Evolutionary conservation across 2,888 invertebrate genomes (phyloP).

Genomic region (Acleris literana): DNA sequence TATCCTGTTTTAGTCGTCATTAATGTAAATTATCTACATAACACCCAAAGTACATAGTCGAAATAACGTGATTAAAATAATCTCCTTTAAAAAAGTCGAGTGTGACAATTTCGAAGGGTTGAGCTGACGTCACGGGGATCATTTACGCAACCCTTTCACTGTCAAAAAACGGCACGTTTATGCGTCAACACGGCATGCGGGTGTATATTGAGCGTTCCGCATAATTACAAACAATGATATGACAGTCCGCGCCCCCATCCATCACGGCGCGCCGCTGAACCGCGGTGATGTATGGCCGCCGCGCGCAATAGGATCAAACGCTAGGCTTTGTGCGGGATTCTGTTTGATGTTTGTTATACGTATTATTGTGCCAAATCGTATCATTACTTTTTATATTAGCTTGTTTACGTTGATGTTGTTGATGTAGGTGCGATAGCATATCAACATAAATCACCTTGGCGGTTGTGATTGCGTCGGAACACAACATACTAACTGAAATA

Average conservation of each 20-base stretch:
- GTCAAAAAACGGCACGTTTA: conserved; percentile 32
- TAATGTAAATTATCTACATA: too few relatives aligned
- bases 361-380: background rate
- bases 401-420: conserved; percentile 1
- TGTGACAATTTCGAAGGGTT: conserved; percentile 1
- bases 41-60: too few relatives aligned
- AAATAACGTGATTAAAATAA: too few relatives aligned
- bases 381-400: conserved; percentile 1
- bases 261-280: conserved; percentile 42
- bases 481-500: too few relatives aligned
- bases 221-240: conserved; percentile 48
- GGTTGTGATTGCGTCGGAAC: too few relatives aligned
- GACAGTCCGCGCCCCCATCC: conserved; percentile 44
- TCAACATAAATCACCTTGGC: too few relatives aligned
- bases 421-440: background rate
- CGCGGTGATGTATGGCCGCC: conserved; percentile 45
- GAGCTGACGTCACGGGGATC: conserved; percentile 10
- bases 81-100: background rate
- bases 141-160: conserved; percentile 21
- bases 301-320: conserved; percentile 38
- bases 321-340: conserved; percentile 34
- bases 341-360: conserved; percentile 9
- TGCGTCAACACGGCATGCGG: conserved; percentile 27
- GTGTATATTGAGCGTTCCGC: conserved; percentile 34
- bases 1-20: too few relatives aligned